Evolutionary conservation across 2,888 invertebrate species (phyloP).

Genomic region (Morpho helenor): DNA sequence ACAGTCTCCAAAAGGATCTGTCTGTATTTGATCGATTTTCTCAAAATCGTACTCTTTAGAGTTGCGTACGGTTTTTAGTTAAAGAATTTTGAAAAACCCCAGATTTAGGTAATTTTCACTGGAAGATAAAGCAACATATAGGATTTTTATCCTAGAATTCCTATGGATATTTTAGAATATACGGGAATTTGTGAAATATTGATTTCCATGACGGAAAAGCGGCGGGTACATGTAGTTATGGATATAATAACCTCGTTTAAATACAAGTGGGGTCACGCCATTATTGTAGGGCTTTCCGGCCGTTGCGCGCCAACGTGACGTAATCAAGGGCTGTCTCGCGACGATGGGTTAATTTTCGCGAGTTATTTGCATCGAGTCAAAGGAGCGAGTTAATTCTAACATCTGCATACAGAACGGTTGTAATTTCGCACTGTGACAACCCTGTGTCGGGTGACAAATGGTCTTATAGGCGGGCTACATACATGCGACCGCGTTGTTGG

Average conservation of each 20-base stretch:
- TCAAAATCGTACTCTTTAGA: too few relatives aligned
- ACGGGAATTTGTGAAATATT: too few relatives aligned
- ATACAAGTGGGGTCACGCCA: conserved; percentile 4
- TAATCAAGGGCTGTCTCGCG: conserved; percentile 38
- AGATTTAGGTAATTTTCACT: too few relatives aligned
- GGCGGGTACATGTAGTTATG: not conserved
- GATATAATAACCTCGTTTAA: conserved; percentile 5
- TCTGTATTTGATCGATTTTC: too few relatives aligned
- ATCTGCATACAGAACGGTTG: conserved; percentile 69
- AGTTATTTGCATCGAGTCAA: conserved; percentile 67
- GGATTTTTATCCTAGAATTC: too few relatives aligned
- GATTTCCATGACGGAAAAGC: too few relatives aligned
- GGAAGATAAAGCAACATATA: too few relatives aligned
- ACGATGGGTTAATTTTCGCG: conserved; percentile 72
- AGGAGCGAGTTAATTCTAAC: conserved; percentile 63
- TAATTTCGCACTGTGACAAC: conserved; percentile 70
- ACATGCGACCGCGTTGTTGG: conserved; percentile 32
- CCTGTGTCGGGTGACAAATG: conserved; percentile 66
- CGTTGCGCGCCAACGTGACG: conserved; percentile 14
- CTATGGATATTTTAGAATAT: too few relatives aligned
- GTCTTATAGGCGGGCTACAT: conserved; percentile 39
- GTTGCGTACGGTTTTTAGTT: too few relatives aligned
- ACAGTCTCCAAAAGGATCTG: too few relatives aligned
- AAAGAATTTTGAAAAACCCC: too few relatives aligned
- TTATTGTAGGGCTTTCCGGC: conserved; percentile 10